phyloP scores from a whole-genome alignment of 2,797 vertebrate species.

The Syngnathus acus region DNA sequence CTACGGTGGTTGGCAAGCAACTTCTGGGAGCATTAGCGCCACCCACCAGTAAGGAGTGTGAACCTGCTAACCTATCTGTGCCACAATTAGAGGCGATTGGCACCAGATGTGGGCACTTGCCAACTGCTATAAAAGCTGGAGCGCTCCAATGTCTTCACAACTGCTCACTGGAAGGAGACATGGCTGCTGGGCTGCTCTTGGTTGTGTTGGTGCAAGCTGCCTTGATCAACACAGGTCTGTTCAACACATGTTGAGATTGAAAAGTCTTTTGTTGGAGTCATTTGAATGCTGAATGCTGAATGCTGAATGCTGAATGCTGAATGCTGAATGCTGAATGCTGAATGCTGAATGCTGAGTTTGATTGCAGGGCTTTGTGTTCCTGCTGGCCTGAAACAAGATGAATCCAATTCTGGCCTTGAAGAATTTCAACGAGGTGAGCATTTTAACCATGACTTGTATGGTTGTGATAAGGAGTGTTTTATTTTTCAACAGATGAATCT shows the following conservation, averaged over 20 bases:
- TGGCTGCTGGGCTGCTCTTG: neutral
- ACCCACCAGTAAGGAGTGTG: too few relatives aligned
- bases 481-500: slow-evolving; percentile 16
- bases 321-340: too few relatives aligned
- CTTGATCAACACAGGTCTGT: neutral
- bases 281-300: neutral
- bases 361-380: neutral
- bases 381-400: too few relatives aligned
- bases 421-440: neutral
- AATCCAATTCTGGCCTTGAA: neutral
- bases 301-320: neutral
- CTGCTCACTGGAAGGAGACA: neutral
- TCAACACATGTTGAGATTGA: neutral
- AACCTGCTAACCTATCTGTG: too few relatives aligned
- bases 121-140: neutral
- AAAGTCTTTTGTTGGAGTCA: neutral
- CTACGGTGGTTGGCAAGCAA: too few relatives aligned
- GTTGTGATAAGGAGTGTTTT: neutral
- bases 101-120: neutral
- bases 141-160: accelerated
- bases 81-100: neutral
- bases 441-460: neutral
- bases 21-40: too few relatives aligned
- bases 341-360: neutral
- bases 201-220: neutral